Percentiles rank a stretch among this genome's conserved stretches.
These are phyloP conservation scores for Engraulis encrasicolus DNA, from an alignment of 2,113 vertebrate species.

Conservation along the genomic window DNA sequence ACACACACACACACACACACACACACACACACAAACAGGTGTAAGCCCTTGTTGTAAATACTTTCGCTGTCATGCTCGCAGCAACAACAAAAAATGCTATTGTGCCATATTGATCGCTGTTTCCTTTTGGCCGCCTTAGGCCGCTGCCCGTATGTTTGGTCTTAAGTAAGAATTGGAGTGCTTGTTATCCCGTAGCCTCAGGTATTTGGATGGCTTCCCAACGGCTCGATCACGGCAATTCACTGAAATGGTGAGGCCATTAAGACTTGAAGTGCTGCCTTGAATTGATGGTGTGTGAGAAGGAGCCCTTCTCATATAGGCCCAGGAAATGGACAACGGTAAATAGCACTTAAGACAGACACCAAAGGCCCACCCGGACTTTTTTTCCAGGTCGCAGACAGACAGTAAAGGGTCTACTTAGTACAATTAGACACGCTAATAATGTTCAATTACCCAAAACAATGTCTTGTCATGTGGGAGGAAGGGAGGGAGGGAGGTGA, in stretches of 20 bases:
- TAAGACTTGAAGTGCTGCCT: not conserved
- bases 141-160: conserved; percentile 16
- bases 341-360: not conserved
- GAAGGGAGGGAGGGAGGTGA: too few relatives aligned
- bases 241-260: not conserved
- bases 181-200: conserved; percentile 10
- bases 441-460: not conserved
- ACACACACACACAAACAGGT: not conserved
- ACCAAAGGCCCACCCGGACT: not conserved
- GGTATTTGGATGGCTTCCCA: not conserved
- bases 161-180: not conserved
- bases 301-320: not conserved
- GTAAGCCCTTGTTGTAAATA: not conserved
- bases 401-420: not conserved
- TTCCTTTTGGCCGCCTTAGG: not conserved
- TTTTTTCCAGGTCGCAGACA: not conserved
- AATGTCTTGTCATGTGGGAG: too few relatives aligned
- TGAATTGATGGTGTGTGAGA: not conserved
- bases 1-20: not conserved
- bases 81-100: not conserved
- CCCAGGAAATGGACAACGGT: not conserved
- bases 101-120: not conserved
- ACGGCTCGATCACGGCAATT: not conserved
- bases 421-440: not conserved
- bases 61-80: not conserved